Base-by-base conservation (phyloP, 2,113 vertebrate species). In the Zosterops hypoxanthus region DNA sequence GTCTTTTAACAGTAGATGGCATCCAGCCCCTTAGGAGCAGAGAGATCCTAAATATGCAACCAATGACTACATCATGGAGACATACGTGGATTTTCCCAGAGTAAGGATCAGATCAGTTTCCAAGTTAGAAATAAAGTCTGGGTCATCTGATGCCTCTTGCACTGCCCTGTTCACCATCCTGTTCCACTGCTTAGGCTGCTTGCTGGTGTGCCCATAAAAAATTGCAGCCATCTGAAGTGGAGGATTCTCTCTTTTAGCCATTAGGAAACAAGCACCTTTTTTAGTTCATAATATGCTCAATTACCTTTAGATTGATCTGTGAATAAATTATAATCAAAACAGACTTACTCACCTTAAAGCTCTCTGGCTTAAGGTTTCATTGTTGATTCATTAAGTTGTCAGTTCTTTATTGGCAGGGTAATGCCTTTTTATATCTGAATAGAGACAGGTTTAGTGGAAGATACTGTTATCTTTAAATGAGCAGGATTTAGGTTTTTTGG, bases 331-430 rank as follows among this genome's bases (percentile, higher is more conserved):
- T 97, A 98, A 96, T 97, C 96, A 97, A 97, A 97, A 96, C 96
- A 97, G 93, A 96, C 92, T 97, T 95, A 96, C 92, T 98, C 97
- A 97, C 97, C 96, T 97, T 97, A 97, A 97, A 98, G 97, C 97
- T 97, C 98, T 97, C 94, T 97, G 96, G 98, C 97, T 98, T 98
- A 98, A 97, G 97, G 97, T 98, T 97, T 98, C 97, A 91, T 95
- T 97, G 98, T 98, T 98, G 98, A 99, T 98, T 98, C 98, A 98
- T 98, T 98, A 98, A 96, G 94, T 97, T 98, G 98, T 98, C 98
- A 98, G 97, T 97, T 98, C 93, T 96, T 94, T 96, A 92, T 97
- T 75, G 86, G 96, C 97, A 98, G 92, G 87, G 91, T 97, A 98
- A 98, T 97, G 95, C 96, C 97, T 98, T 94, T 98, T 98, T 98